Evolutionary conservation across 2,888 invertebrate species (phyloP).

Genomic region (Dynastes tityus): DNA sequence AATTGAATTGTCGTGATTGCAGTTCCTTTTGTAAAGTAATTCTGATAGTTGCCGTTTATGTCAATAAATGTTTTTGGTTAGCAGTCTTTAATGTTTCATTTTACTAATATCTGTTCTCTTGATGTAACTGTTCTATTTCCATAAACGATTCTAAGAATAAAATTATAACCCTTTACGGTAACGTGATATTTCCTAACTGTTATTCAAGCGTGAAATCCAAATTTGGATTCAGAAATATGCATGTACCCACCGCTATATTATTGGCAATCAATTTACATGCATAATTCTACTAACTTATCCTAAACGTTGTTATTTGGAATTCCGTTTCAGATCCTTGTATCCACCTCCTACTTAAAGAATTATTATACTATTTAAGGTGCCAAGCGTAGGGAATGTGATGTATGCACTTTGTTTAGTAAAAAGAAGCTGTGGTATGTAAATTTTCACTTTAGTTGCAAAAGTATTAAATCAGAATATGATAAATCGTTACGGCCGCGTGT

Average conservation of each 20-base stretch:
- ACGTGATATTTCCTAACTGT: neutral
- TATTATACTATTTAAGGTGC: neutral
- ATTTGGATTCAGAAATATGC: neutral
- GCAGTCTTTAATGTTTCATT: too few relatives aligned
- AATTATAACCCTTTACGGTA: too few relatives aligned
- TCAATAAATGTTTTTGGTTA: too few relatives aligned
- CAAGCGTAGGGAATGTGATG: conserved; percentile 4
- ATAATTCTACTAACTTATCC: neutral
- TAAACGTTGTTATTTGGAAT: neutral
- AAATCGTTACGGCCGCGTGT: conserved; percentile 13
- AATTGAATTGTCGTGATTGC: too few relatives aligned
- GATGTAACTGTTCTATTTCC: too few relatives aligned
- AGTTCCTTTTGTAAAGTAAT: too few relatives aligned
- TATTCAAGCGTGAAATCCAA: conserved; percentile 2
- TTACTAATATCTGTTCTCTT: too few relatives aligned
- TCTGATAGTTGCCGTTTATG: too few relatives aligned
- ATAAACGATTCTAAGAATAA: too few relatives aligned
- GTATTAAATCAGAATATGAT: conserved; percentile 22
- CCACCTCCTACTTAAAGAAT: too few relatives aligned
- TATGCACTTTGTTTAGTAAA: neutral
- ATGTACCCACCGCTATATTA: neutral
- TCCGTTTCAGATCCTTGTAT: too few relatives aligned
- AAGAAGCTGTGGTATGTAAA: conserved; percentile 10
- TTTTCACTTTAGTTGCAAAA: conserved; percentile 14
- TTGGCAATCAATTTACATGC: neutral